phyloP scores from a whole-genome alignment of 2,113 vertebrate species.

The Anas platyrhynchos region DNA sequence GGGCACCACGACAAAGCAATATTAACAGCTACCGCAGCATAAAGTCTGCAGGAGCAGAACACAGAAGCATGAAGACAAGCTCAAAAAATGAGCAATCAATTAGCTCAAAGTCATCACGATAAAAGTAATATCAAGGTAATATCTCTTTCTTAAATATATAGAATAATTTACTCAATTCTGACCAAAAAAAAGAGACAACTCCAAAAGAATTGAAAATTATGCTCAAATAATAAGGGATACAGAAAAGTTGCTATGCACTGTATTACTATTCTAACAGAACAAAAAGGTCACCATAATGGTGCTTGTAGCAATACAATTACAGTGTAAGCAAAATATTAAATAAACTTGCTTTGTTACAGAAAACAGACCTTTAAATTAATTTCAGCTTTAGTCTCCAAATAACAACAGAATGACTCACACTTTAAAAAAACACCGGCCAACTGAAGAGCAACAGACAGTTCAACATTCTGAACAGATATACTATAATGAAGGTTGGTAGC shows the following conservation, averaged over 20 bases:
- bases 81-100: not conserved
- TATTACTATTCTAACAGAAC: not conserved
- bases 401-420: slow-evolving; percentile 6
- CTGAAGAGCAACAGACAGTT: not conserved
- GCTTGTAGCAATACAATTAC: not conserved
- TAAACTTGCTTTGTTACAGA: slow-evolving; percentile 24
- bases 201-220: not conserved
- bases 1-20: not conserved
- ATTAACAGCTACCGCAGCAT: not conserved
- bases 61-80: not conserved
- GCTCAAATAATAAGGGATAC: not conserved
- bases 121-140: not conserved
- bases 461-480: not conserved
- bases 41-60: not conserved
- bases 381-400: not conserved
- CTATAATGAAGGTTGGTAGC: not conserved
- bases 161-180: slow-evolving; percentile 7
- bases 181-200: not conserved
- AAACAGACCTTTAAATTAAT: slow-evolving; percentile 40
- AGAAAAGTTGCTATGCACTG: not conserved
- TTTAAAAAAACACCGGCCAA: not conserved
- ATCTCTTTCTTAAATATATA: not conserved
- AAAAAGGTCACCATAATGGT: not conserved
- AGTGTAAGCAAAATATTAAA: slow-evolving; percentile 4
- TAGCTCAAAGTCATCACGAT: not conserved